Conservation (phyloP, 2,113 vertebrate genomes). For the Mola mola region DNA sequence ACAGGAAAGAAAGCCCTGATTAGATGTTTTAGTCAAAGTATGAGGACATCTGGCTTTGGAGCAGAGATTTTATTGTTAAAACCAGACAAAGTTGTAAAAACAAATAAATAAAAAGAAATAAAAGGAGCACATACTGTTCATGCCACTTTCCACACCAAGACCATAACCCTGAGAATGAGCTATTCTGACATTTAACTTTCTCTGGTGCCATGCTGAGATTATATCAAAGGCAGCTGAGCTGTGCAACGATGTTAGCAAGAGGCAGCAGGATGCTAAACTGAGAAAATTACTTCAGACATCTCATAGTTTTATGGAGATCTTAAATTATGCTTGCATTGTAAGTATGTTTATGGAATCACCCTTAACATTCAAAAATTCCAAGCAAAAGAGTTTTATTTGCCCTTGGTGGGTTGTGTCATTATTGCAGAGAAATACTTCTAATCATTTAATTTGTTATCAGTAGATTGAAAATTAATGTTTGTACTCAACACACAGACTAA, state of each 20-base stretch:
- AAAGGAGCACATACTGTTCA: neutral
- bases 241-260: neutral
- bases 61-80: neutral
- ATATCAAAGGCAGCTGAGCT: constrained; percentile 13
- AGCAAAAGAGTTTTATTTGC: neutral
- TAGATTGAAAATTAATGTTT: neutral
- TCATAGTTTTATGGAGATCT: neutral
- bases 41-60: too few species aligned
- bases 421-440: constrained; percentile 3
- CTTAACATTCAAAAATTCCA: constrained; percentile 22
- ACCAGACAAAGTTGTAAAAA: neutral
- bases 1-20: too few species aligned
- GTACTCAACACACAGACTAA: too few species aligned
- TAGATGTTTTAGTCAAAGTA: too few species aligned
- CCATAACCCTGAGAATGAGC: constrained; percentile 19
- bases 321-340: neutral
- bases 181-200: neutral
- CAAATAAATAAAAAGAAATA: too few species aligned
- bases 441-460: neutral
- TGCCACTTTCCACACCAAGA: neutral
- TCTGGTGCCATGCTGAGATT: constrained; percentile 1
- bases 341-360: neutral
- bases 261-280: neutral
- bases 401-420: neutral
- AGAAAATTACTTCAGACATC: too few species aligned